Evolutionary conservation across 1,140 invertebrate genomes (phyloP), one percentile per base, ranked within the genome.

Genomic region (Drosophila tsacasi): DNA sequence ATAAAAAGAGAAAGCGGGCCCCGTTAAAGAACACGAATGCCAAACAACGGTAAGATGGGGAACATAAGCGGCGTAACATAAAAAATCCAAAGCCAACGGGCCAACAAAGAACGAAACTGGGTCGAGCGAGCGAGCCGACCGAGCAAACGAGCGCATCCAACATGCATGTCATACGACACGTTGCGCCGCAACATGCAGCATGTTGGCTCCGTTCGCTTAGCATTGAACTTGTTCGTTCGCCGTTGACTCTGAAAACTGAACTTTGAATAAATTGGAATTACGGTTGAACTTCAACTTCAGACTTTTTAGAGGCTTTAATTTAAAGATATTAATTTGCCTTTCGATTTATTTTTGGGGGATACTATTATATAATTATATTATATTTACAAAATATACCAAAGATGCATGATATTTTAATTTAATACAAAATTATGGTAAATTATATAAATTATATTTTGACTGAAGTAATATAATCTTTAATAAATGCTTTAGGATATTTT

Each of bases 1-100:
- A 85, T 83, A 82, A 87, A 89, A 84, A 87, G 83, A 87, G 83
- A 87, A 87, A 87, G 83, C 84, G 73, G 77, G 73, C 65, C 60
- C 80, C 65, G 84, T 81, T 78, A 83, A 89, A 87, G 80, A 87
- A 87, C 79, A 87, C 83, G 81, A 73, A 83, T 83, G 63, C 75
- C 52, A 60, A 74, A 55, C 74, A 79, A 79, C 80, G 84, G 64
- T 87, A 60, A 83, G 80, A 83, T 79, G 80, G 76, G 61, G 71
- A 72, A 73, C 73, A 76, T 62, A 40, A 63, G 49, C 54, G 37
- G 63, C 65, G 59, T 72, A 69, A 59, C 60, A 35, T 39, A 58
- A 69, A 52, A 67, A 67, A 57, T 50, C 78, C 64, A 49, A 60
- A 63, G 60, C 47, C 60, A 69, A 65, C 66, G 39, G 63, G 67